Base-by-base conservation (phyloP, 2,888 invertebrate species). In the Himalopsyche tibetana region DNA sequence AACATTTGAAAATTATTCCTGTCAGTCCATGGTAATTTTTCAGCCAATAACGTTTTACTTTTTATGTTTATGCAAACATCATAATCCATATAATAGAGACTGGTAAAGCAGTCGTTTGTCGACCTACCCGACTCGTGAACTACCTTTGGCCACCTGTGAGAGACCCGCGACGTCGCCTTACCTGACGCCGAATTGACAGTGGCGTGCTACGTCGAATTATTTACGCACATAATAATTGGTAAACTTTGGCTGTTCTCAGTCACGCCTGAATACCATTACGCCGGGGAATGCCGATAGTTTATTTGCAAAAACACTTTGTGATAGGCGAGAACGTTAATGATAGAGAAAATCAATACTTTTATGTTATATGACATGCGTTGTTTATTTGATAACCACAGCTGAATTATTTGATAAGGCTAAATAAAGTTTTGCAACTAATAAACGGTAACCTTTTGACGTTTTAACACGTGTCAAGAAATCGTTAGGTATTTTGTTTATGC, bases 101-200 rank as follows among this genome's bases (percentile, higher is more conserved):
- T 36, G 15, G 38, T 38, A 74, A 38, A 38, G 38, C 36, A 36
- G 11, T 74, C 36, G 36, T 36, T 19, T 28, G 19, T 63, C 63
- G 6, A 63, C 28, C 63, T n/a, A 63, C 19, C 28, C n/a, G 36
- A 74, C 74, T 38, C 74, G 74, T 74, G 38, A 74, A 74, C 28
- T 74, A 36, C 19, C 74, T 74, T 74, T 12, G 74, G 74, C 74
- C 74, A 74, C 74, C 74, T 74, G 74, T 74, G 74, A 74, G 74
- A 74, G 38, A 74, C 63, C 74, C 74, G 74, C 74, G 74, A 74
- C 74, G 74, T 74, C 74, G 74, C 74, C 74, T 74, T 74, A 36
- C 74, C 74, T 74, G 74, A 69, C 69, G 69, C 36, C 69, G 69
- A 69, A 28, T 11, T 69, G 36, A 8, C 74, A 74, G 74, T 74